phyloP scores from a whole-genome alignment of 1,140 invertebrate genomes.

The Lethocerus indicus region DNA sequence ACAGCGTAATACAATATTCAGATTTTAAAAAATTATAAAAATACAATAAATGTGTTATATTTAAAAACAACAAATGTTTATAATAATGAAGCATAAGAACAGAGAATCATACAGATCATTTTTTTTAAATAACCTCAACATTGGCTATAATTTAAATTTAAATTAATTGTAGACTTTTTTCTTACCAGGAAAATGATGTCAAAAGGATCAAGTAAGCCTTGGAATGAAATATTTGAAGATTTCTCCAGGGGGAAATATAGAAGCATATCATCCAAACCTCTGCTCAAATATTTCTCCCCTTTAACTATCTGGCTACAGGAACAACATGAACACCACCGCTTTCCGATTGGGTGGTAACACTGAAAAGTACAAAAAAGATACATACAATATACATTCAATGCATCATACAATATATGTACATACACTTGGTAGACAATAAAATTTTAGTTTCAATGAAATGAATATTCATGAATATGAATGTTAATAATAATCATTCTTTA shows the following conservation, averaged over 20 bases:
- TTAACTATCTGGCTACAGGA: not conserved
- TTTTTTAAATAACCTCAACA: too few relatives aligned
- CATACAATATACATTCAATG: not conserved
- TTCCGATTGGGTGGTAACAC: not conserved
- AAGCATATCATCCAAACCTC: not conserved
- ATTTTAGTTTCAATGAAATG: not conserved
- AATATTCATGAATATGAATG: not conserved
- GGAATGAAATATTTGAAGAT: not conserved
- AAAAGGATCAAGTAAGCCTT: not conserved
- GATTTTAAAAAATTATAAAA: too few relatives aligned
- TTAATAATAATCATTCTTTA: too few relatives aligned
- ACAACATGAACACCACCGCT: not conserved
- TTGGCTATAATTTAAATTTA: too few relatives aligned
- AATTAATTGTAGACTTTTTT: too few relatives aligned
- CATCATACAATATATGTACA: not conserved
- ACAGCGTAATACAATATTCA: too few relatives aligned
- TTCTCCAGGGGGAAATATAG: not conserved
- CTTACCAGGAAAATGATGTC: not conserved
- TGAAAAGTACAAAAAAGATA: not conserved
- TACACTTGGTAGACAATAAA: not conserved
- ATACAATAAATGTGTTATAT: too few relatives aligned
- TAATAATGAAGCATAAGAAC: too few relatives aligned
- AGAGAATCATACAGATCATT: too few relatives aligned
- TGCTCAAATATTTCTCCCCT: not conserved
- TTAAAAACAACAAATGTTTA: too few relatives aligned